A percentile compares a stretch with the other conserved stretches of the same genome.
Evolutionary conservation across 2,888 invertebrate genomes (phyloP).

Genomic region (Tridacna crocea): DNA sequence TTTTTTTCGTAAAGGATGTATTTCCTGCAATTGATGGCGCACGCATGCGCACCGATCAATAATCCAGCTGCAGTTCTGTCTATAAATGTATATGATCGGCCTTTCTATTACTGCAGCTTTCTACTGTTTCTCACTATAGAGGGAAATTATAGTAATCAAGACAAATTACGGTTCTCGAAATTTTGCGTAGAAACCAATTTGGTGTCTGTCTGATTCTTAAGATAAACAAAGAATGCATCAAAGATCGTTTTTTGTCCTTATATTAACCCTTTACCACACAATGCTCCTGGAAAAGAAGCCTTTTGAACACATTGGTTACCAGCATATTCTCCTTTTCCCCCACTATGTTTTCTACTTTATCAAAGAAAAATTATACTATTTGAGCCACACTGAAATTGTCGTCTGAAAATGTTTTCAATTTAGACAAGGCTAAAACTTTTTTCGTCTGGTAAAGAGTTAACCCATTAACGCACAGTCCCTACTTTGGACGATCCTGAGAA

Average conservation of each 20-base stretch:
- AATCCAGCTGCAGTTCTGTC: background rate
- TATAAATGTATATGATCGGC: background rate
- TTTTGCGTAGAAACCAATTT: background rate
- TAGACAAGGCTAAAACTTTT: too few relatives aligned
- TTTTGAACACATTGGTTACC: too few relatives aligned
- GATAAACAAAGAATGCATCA: background rate
- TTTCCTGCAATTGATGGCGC: slow-evolving; percentile 17
- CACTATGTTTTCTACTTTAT: too few relatives aligned
- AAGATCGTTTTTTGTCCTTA: background rate
- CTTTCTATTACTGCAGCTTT: background rate
- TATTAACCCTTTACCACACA: background rate
- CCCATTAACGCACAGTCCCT: too few relatives aligned
- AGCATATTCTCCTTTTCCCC: too few relatives aligned
- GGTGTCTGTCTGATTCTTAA: background rate
- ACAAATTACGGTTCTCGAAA: slow-evolving; percentile 8
- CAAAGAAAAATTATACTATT: too few relatives aligned
- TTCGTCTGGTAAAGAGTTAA: too few relatives aligned
- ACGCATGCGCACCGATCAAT: slow-evolving; percentile 25
- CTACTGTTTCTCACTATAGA: background rate
- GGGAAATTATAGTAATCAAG: slow-evolving; percentile 21
- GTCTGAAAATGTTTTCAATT: too few relatives aligned
- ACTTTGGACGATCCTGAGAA: too few relatives aligned
- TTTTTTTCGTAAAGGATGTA: background rate
- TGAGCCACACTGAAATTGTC: too few relatives aligned
- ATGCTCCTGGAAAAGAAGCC: background rate